Evolutionary conservation across 2,113 vertebrate genomes (phyloP).

Genomic region (Melanostigma gelatinosum): DNA sequence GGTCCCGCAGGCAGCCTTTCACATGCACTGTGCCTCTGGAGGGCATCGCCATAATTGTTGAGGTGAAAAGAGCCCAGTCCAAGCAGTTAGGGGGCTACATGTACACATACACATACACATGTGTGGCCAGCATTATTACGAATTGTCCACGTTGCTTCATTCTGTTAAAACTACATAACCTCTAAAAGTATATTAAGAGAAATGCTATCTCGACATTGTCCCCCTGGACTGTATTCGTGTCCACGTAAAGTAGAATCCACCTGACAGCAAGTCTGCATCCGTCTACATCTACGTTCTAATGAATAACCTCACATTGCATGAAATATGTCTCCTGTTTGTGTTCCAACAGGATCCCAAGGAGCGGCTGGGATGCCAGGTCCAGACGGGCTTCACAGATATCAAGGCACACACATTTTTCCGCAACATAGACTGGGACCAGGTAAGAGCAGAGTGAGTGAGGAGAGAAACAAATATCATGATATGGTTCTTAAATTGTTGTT

Average conservation of each 20-base stretch:
- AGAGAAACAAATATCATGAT: background rate
- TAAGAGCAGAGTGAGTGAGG: slow-evolving; percentile 74
- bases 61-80: slow-evolving; percentile 14
- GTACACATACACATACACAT: background rate
- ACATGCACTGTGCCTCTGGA: background rate
- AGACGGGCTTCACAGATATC: slow-evolving; percentile 96
- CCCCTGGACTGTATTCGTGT: slow-evolving; percentile 15
- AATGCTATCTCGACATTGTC: background rate
- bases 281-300: background rate
- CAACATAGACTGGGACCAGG: slow-evolving; percentile 99
- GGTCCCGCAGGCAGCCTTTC: slow-evolving; percentile 2
- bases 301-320: background rate
- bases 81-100: background rate
- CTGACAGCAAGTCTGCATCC: background rate
- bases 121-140: background rate
- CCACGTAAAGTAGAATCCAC: background rate
- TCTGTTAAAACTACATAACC: background rate
- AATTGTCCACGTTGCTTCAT: slow-evolving; percentile 16
- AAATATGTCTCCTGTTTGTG: background rate
- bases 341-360: slow-evolving; percentile 94
- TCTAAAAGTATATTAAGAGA: background rate
- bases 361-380: slow-evolving; percentile 94
- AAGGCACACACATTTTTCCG: slow-evolving; percentile 98
- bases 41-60: slow-evolving; percentile 18
- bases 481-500: background rate